A percentile compares a stretch with the other conserved stretches of the same genome.
phyloP scores from a whole-genome alignment of 2,888 invertebrate species.

The Diarsia dahlii region DNA sequence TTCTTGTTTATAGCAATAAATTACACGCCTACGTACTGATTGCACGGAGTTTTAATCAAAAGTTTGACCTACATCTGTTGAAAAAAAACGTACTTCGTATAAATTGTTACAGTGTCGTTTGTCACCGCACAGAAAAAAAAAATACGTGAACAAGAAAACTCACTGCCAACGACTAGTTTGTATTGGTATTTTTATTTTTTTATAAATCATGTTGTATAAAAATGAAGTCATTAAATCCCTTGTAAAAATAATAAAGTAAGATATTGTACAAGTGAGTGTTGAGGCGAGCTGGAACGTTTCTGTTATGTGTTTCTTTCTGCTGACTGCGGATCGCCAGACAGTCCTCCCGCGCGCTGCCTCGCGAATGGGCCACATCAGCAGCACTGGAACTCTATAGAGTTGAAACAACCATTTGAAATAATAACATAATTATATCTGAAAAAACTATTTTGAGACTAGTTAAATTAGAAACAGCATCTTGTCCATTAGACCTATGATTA shows the following conservation, averaged over 20 bases:
- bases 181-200: background rate
- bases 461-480: background rate
- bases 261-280: conserved; percentile 61
- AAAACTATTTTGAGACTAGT: background rate
- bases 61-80: conserved; percentile 38
- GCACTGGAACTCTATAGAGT: conserved; percentile 77
- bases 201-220: conserved; percentile 4
- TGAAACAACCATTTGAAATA: conserved; percentile 51
- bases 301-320: conserved; percentile 89
- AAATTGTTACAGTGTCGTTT: conserved; percentile 34
- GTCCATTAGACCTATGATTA: background rate
- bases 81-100: conserved; percentile 19
- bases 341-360: conserved; percentile 83
- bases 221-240: conserved; percentile 53
- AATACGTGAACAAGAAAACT: conserved; percentile 34
- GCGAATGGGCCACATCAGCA: conserved; percentile 88
- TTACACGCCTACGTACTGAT: conserved; percentile 48
- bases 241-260: conserved; percentile 60
- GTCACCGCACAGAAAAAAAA: conserved; percentile 34
- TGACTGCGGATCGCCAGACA: conserved; percentile 87
- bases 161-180: conserved; percentile 28
- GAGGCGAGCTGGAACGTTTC: conserved; percentile 69
- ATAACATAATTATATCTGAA: background rate
- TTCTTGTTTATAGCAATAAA: conserved; percentile 62
- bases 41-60: conserved; percentile 51